phyloP scores from a whole-genome alignment of 2,797 vertebrate species.

The Limnodromus scolopaceus region DNA sequence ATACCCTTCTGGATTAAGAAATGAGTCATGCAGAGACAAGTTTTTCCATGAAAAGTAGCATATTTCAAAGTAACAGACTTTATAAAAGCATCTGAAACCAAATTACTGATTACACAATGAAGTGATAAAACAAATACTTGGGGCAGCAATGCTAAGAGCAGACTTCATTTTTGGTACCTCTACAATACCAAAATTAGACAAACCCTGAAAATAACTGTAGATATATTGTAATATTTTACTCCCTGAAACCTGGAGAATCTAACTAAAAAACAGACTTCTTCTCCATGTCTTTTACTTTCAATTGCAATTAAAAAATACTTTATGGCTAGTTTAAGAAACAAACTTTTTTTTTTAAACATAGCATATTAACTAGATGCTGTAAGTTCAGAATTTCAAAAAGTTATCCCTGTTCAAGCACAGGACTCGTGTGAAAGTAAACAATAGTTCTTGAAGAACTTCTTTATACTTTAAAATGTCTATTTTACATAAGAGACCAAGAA shows the following conservation, averaged over 20 bases:
- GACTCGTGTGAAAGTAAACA: not conserved
- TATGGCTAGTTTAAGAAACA: rapidly evolving
- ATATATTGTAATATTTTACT: not conserved
- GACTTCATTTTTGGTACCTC: not conserved
- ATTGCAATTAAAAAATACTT: not conserved
- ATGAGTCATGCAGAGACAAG: not conserved
- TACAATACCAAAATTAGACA: not conserved
- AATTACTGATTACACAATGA: not conserved
- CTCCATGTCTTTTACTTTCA: not conserved
- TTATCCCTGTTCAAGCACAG: not conserved
- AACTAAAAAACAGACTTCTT: not conserved
- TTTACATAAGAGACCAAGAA: not conserved
- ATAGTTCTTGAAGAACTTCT: not conserved
- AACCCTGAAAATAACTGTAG: not conserved
- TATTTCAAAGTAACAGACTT: not conserved
- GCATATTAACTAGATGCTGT: not conserved
- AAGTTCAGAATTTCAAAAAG: not conserved
- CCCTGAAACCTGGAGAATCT: not conserved
- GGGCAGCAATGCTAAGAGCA: not conserved
- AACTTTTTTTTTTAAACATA: not conserved
- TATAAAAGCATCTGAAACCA: not conserved
- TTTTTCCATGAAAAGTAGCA: not conserved
- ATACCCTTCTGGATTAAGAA: not conserved
- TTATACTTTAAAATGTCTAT: not conserved
- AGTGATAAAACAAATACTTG: not conserved